Base-by-base conservation (phyloP, 2,797 vertebrate genomes). In the Tauraco hartlaubi region DNA sequence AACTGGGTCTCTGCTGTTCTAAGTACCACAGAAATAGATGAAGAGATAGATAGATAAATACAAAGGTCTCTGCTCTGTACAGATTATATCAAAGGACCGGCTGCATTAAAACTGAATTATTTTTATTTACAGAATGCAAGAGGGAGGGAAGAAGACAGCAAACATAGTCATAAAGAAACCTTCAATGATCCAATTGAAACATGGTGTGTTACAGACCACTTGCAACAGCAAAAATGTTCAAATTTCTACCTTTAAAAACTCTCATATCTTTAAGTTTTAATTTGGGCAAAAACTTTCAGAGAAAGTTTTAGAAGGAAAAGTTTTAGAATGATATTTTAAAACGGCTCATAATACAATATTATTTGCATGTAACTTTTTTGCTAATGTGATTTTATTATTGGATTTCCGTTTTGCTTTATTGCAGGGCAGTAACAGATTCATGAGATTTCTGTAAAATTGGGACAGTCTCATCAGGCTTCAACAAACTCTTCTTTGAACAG, bases 321-420 rank as follows among this genome's bases (percentile, higher is more conserved):
- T 14, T 84, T 84, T 44, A 68, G 13, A 73, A 66, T 11, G 13
- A 10, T 9, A 17, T 61, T 91, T 93, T 68, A 39, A 22, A 89
- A 61, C 2, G 13, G 18, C 28, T 92, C 4, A 0, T 26, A 73
- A 48, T 82, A 63, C 18, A 74, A 77, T 69, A 66, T 31, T 0
- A 23, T 84, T 79, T 75, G 6, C 15, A 37, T 13, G 28, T n/a
- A 77, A 74, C 15, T 94, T 84, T 54, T 6, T 59, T 85, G 35
- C 7, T 90, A 15, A 77, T 74, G 6, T 71, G 8, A 7, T 59
- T 82, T 87, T 67, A 37, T 63, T 91, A 41, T 13, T 92, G 19
- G 5, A 71, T 91, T 83, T 85, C 71, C 67, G 31, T 63, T 82
- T 26, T 20, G 12, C 31, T 79, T 89, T 87, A n/a, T 91, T 91